phyloP scores from a whole-genome alignment of 2,797 vertebrate species.

The Enteromius unitaeniatus region DNA sequence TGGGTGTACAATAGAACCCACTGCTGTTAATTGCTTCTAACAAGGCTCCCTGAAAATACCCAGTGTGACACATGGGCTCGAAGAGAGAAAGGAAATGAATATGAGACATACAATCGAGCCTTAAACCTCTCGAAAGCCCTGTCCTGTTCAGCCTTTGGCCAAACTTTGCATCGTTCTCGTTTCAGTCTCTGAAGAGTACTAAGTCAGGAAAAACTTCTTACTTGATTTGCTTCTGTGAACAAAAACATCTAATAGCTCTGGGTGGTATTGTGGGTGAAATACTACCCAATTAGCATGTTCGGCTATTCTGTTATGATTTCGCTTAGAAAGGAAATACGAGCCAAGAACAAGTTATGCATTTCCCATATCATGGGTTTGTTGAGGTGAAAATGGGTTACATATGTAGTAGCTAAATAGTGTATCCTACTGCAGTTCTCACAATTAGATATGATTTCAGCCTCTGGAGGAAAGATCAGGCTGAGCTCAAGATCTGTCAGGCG shows the following conservation, averaged over 20 bases:
- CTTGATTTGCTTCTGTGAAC: slow-evolving; percentile 27
- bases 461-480: slow-evolving; percentile 55
- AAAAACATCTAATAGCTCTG: slow-evolving; percentile 60
- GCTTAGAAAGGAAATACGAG: slow-evolving; percentile 67
- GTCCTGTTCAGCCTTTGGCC: slow-evolving; percentile 18
- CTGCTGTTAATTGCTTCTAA: slow-evolving; percentile 89
- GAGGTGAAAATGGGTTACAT: slow-evolving; percentile 74
- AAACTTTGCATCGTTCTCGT: background rate
- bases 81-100: slow-evolving; percentile 72
- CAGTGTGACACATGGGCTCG: slow-evolving; percentile 79
- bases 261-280: slow-evolving; percentile 70
- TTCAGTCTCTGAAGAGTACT: background rate
- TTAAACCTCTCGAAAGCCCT: slow-evolving; percentile 31
- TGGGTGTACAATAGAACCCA: slow-evolving; percentile 85
- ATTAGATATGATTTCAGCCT: slow-evolving; percentile 67
- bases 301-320: slow-evolving; percentile 72
- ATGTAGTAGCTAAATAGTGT: slow-evolving; percentile 64
- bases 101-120: slow-evolving; percentile 25
- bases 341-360: slow-evolving; percentile 67
- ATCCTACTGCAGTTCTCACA: slow-evolving; percentile 57
- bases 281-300: slow-evolving; percentile 72
- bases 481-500: slow-evolving; percentile 57
- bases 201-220: slow-evolving; percentile 13
- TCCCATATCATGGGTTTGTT: slow-evolving; percentile 69
- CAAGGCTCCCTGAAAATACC: slow-evolving; percentile 78